phyloP scores from a whole-genome alignment of 2,797 vertebrate genomes.

The Monodelphis domestica region DNA sequence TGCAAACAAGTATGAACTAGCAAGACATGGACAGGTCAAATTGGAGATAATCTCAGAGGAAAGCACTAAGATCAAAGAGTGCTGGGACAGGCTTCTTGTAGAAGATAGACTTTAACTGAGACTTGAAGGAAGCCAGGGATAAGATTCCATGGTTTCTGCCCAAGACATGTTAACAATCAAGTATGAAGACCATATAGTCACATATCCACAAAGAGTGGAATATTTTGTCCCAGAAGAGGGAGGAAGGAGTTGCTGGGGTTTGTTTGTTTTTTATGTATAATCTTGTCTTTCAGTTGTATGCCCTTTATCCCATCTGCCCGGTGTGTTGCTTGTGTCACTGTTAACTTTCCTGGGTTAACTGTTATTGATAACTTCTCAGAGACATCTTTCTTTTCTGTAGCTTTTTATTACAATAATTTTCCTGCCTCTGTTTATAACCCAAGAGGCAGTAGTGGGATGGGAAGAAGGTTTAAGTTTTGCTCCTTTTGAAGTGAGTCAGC shows the following conservation, averaged over 20 bases:
- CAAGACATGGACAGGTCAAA: background rate
- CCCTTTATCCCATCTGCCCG: conserved; percentile 57
- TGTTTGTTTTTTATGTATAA: conserved; percentile 41
- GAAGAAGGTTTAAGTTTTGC: background rate
- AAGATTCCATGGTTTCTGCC: background rate
- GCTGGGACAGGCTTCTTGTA: background rate
- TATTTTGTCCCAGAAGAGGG: background rate
- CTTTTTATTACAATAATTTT: background rate
- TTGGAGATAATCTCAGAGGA: background rate
- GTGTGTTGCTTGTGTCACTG: conserved; percentile 57
- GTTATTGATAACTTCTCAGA: background rate
- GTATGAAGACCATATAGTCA: background rate
- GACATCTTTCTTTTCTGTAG: background rate
- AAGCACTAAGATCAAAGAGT: background rate
- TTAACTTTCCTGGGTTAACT: conserved; percentile 2
- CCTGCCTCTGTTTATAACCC: conserved; percentile 36
- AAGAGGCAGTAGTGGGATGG: background rate
- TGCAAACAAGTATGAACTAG: background rate
- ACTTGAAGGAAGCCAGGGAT: background rate
- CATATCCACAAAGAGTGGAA: background rate
- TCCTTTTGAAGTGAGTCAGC: conserved; percentile 30
- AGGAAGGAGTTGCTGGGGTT: background rate
- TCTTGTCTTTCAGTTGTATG: conserved; percentile 63
- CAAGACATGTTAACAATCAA: background rate
- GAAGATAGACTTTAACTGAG: background rate